Base-by-base conservation (phyloP, 2,113 vertebrate genomes). In the Prunella himalayana region DNA sequence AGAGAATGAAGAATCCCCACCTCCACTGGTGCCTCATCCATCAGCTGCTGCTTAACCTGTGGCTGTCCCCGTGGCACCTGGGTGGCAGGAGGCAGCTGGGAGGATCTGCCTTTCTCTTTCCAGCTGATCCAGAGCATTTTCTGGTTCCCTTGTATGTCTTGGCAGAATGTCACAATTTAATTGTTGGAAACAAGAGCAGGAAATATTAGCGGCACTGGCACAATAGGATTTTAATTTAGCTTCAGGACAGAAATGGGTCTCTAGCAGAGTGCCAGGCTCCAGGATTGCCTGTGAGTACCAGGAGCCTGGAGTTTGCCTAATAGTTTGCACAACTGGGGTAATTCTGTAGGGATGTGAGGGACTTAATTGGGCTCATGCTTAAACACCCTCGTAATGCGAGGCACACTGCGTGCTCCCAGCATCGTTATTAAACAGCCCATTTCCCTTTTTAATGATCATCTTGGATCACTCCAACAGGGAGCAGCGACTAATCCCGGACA, bases 141-240 rank as follows among this genome's bases (percentile, higher is more conserved):
- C 80, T 65, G 8, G 4, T 83, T 93, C 47, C 82, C 87, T 90
- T 1, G 3, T 15, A 1, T 3, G 10, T 63, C 88, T 94, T 95
- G 97, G 96, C 96, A 92, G 84, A 42, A 84, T 77, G 95, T 94
- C 95, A 93, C 95, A 6, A 35, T 57, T 90, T 96, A 93, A 92
- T 92, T 94, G 95, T 51, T 91, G 94, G 92, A 91, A 97, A 97
- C 87, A 82, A 96, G 96, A 94, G 90, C 88, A 85, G 89, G 92
- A 94, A 94, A 95, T 96, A 96, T 92, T 91, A 96, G 85, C 92
- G 51, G 80, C 93, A 9, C 79, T 6, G 33, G 95, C 96, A 96
- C 93, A 88, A 96, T 89, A 96, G 95, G 97, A 92, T 96, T 96
- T 96, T 97, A 91, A 96, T 94, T 96, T 94, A 94, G 94, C 95